Base-by-base conservation (phyloP, 1,140 invertebrate species). In the Drosophila tristis region DNA sequence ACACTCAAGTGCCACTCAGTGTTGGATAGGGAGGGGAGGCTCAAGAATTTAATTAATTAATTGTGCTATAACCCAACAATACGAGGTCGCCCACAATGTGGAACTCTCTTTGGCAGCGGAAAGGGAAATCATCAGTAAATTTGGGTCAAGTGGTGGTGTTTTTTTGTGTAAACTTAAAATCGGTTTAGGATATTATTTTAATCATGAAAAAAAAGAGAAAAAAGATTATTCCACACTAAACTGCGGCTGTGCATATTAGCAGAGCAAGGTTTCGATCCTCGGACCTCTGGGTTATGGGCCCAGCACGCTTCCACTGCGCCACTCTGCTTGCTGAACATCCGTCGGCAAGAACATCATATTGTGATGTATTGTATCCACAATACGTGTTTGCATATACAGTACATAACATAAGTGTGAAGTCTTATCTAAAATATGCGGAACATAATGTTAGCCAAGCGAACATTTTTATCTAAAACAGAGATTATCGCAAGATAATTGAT, bases 261-360 rank as follows among this genome's bases (percentile, higher is more conserved):
- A 65, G 47, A 65, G 47, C 13, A 16, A 9, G 2, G 2, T 4
- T 2, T 15, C 4, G n/a, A 9, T 97, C 96, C 95, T 96, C 96
- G 95, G 96, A 97, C 97, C 97, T 98, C 97, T 98, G 97, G 96
- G 97, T 97, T 98, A 97, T 97, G 97, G 96, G 97, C 97, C 97
- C 96, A 98, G 96, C 96, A 97, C 97, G 96, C 97, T 98, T 97
- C 97, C 96, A 96, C 96, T 97, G 96, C 96, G 96, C 97, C 97
- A 97, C 96, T 97, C 96, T 98, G 97, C 95, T 95, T 39, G 35
- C 35, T 39, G 35, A 13, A 4, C 11, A 39, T 1, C 4, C 0
- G 35, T 5, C 11, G 35, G 4, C 35, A 4, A 5, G 35, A 39
- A 39, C 11, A 13, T 39, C 9, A 5, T 39, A 39, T 39, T 39